These are phyloP conservation scores for Muscicapa comitata DNA, from an alignment of 2,797 vertebrate genomes.

Conservation along the genomic window DNA sequence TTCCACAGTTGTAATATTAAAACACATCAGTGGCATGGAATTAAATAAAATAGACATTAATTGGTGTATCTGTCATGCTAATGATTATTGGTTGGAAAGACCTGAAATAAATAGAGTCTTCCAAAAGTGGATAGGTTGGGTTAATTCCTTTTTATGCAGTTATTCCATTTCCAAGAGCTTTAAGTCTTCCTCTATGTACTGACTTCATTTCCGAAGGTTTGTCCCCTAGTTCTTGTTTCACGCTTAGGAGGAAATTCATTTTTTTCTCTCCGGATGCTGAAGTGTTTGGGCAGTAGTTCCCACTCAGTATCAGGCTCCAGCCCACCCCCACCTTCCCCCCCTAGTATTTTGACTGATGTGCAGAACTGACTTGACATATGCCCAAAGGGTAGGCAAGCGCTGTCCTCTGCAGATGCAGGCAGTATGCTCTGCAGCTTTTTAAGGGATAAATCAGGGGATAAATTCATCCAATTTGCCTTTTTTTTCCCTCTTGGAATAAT, in stretches of 20 bases:
- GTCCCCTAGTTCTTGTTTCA: background rate
- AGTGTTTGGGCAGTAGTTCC: background rate
- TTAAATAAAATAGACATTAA: conserved; percentile 50
- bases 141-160: background rate
- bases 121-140: background rate
- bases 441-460: background rate
- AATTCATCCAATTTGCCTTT: background rate
- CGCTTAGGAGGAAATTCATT: background rate
- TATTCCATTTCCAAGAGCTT: background rate
- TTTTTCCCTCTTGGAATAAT: background rate
- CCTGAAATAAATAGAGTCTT: conserved; percentile 6
- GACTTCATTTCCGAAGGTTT: conserved; percentile 24
- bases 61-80: conserved; percentile 32
- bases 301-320: background rate
- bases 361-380: background rate
- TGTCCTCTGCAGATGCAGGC: background rate
- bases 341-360: background rate
- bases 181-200: background rate
- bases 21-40: background rate
- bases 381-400: background rate
- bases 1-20: conserved; percentile 15
- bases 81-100: conserved; percentile 33
- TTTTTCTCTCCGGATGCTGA: background rate
- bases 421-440: background rate
- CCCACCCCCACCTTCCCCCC: no score